Evolutionary conservation across 2,888 invertebrate species (phyloP).

Genomic region (Acleris sparsana): DNA sequence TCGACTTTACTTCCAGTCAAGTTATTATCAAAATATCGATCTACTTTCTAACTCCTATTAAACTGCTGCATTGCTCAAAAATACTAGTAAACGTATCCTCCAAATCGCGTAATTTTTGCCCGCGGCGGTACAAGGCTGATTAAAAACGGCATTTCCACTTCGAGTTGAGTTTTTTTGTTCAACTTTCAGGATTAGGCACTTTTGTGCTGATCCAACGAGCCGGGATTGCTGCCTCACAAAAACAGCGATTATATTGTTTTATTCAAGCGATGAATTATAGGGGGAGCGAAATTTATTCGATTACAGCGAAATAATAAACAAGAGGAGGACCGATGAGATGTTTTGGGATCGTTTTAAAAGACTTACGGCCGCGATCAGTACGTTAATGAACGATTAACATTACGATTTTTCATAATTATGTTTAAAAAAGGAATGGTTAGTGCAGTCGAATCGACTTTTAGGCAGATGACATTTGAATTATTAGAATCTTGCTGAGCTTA

Average conservation of each 20-base stretch:
- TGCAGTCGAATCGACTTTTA: too few relatives aligned
- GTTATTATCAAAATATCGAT: too few relatives aligned
- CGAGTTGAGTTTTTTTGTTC: background rate
- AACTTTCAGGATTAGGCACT: constrained; percentile 9
- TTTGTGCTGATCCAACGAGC: background rate
- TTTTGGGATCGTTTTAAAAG: background rate
- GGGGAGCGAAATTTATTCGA: constrained; percentile 7
- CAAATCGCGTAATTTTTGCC: too few relatives aligned
- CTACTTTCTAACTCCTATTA: too few relatives aligned
- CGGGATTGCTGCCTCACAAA: constrained; percentile 6
- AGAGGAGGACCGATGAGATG: background rate
- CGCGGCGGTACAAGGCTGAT: constrained; percentile 1
- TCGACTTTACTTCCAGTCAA: too few relatives aligned
- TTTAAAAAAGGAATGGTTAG: too few relatives aligned
- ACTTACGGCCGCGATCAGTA: background rate
- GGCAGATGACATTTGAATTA: too few relatives aligned
- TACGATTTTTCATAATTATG: too few relatives aligned
- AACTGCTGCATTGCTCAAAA: too few relatives aligned
- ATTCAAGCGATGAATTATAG: constrained; percentile 5
- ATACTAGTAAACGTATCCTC: too few relatives aligned
- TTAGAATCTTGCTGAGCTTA: too few relatives aligned
- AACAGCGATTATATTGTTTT: constrained; percentile 11
- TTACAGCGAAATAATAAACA: constrained; percentile 4
- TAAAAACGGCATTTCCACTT: background rate
- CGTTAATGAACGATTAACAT: background rate